phyloP scores from a whole-genome alignment of 2,113 vertebrate genomes.

The Leucosticte australis region DNA sequence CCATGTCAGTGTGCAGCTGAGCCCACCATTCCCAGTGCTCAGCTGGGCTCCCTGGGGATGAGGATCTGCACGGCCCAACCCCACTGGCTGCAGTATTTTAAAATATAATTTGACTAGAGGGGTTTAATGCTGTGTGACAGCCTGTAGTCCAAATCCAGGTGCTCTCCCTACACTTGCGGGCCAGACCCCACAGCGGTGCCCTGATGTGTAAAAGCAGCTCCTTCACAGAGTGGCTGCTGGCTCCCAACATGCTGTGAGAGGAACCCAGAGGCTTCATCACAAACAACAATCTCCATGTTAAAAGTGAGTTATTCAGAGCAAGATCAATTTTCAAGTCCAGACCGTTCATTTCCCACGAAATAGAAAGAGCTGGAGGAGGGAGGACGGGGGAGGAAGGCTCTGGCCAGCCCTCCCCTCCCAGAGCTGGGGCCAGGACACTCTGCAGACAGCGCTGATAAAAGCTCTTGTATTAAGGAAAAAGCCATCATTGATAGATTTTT shows the following conservation, averaged over 20 bases:
- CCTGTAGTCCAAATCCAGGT: neutral
- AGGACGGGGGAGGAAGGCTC: neutral
- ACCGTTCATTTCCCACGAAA: neutral
- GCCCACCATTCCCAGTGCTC: neutral
- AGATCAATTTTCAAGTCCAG: neutral
- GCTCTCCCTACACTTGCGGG: accelerated
- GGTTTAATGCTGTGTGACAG: neutral
- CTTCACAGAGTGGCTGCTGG: neutral
- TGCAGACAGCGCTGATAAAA: slow-evolving; percentile 26
- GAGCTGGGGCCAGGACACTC: slow-evolving; percentile 16
- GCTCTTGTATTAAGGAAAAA: slow-evolving; percentile 41
- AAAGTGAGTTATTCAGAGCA: neutral
- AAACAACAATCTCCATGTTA: neutral
- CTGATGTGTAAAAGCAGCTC: neutral
- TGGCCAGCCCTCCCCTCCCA: neutral
- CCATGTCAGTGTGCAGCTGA: neutral
- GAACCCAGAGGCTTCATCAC: neutral
- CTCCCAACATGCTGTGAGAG: neutral
- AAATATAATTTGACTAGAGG: neutral
- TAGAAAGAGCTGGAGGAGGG: neutral
- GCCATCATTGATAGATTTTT: slow-evolving; percentile 44
- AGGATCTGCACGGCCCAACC: neutral
- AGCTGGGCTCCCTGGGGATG: neutral
- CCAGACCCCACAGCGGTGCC: neutral
- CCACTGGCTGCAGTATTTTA: neutral